Evolutionary conservation across 1,140 invertebrate species (phyloP), one percentile per base, ranked within the genome.

Genomic region (Papilio aristodemus): DNA sequence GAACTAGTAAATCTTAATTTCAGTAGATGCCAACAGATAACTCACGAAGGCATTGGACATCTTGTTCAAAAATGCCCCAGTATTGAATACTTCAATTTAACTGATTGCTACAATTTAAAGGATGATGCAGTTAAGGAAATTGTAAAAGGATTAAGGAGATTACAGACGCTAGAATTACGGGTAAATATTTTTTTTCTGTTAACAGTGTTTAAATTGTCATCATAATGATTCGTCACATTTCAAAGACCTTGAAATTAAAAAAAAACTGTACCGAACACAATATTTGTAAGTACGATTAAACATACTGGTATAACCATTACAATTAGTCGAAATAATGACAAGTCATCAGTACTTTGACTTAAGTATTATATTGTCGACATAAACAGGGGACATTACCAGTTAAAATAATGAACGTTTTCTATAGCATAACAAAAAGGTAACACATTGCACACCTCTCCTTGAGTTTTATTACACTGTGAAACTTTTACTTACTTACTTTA

Each of bases 11-110:
- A 89, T 70, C 84, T 95, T 41, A 93, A 94, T 79, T 85, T 96
- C 9, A 94, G 93, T 43, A 92, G 93, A 79, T 95, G 95, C 73
- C 94, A 95, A 76, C 94, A 94, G 84, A 93, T 96, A 63, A 94
- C 94, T 7, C 87, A 94, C 71, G 86, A 93, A 58, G 95, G 95
- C 32, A 89, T 96, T 54, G 88, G 93, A 69, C 87, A 93, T 74
- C 79, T 96, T 67, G 93, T 94, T 1, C 89, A 82, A 71, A 93
- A 94, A 73, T 95, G 95, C 86, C 94, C 93, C 13, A 94, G 94
- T 63, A 92, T 96, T 60, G 95, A 96, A 81, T 92, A 93, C 69
- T 84, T 96, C 0, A 93, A 94, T 81, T 83, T 96, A 8, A 93
- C 89, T 54, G 91, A 94, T 71, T 96, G 95, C 85, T 92, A 93